A percentile compares a stretch with the other conserved stretches of the same genome.
phyloP scores from a whole-genome alignment of 2,888 invertebrate species.

The Meiosimyza decipiens region DNA sequence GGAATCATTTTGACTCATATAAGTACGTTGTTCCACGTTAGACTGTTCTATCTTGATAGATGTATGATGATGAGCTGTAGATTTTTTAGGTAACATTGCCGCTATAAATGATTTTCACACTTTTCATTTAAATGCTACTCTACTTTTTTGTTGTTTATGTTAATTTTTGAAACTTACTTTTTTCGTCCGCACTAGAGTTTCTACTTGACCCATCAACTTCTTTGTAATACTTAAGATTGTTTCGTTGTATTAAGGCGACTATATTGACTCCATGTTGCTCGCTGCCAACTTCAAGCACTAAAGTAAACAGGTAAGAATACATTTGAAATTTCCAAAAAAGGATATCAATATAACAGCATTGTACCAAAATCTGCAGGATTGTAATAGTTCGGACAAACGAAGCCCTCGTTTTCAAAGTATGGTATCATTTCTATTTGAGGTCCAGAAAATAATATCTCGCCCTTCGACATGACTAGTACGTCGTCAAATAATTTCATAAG shows the following conservation, averaged over 20 bases:
- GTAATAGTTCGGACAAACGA: slow-evolving; percentile 86
- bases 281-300: slow-evolving; percentile 72
- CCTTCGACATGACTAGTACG: slow-evolving; percentile 82
- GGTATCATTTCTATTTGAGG: slow-evolving; percentile 78
- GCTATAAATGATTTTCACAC: slow-evolving; percentile 9
- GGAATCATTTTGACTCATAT: slow-evolving; percentile 25
- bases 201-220: not conserved
- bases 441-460: slow-evolving; percentile 83
- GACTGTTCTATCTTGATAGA: slow-evolving; percentile 38
- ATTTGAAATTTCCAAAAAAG: not conserved
- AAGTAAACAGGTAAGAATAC: not conserved
- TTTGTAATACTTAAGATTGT: slow-evolving; percentile 46
- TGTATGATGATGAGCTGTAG: slow-evolving; percentile 22
- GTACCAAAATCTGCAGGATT: slow-evolving; percentile 91
- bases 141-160: not conserved
- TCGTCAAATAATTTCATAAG: slow-evolving; percentile 89
- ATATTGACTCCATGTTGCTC: slow-evolving; percentile 68
- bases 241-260: slow-evolving; percentile 44
- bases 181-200: slow-evolving; percentile 44
- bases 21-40: not conserved
- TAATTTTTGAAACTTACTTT: slow-evolving; percentile 46
- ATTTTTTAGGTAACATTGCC: slow-evolving; percentile 7
- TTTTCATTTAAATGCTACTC: slow-evolving; percentile 1
- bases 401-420: slow-evolving; percentile 75
- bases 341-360: not conserved